Base-by-base conservation (phyloP, 2,888 invertebrate species). In the Troilus luridus region DNA sequence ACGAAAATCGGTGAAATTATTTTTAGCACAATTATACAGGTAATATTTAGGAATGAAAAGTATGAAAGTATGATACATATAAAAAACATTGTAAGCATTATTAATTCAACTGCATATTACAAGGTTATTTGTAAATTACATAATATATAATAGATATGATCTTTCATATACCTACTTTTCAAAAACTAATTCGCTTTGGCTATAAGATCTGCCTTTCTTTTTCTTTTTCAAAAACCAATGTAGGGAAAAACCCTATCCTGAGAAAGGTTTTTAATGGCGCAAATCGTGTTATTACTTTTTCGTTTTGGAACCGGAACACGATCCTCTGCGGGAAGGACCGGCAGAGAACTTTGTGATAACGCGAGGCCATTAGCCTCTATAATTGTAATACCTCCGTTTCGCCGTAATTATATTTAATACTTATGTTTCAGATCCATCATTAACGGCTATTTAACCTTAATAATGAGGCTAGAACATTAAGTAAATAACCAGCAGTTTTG, bases 191-290 rank as follows among this genome's bases (percentile, higher is more conserved):
- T n/a, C n/a, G n/a, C n/a, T n/a, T n/a, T n/a, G n/a, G n/a, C n/a
- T n/a, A n/a, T n/a, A n/a, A n/a, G n/a, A n/a, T n/a, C n/a, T n/a
- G n/a, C n/a, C n/a, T 27, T 72, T 27, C 17, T 72, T 41, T 67
- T 24, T 17, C 11, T 77, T 77, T 77, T 77, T 19, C 14, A 19
- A 77, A 77, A 67, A 77, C 8, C 17, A 77, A 2, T 27, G 19
- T 77, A 41, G 14, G 41, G n/a, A 85, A 58, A 81, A 85, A 56
- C 21, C 56, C 56, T 85, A n/a, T 6, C 85, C 56, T n/a, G 85
- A 41, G 85, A 85, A 85, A 85, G 85, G 85, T 85, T 85, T 85
- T 85, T 85, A 85, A 85, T 85, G 85, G 56, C n/a, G n/a, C 56
- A 85, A 85, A 85, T 85, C 56, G n/a, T 56, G 41, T 14, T 56